phyloP scores from a whole-genome alignment of 2,888 invertebrate species.

The Molorchus minor region DNA sequence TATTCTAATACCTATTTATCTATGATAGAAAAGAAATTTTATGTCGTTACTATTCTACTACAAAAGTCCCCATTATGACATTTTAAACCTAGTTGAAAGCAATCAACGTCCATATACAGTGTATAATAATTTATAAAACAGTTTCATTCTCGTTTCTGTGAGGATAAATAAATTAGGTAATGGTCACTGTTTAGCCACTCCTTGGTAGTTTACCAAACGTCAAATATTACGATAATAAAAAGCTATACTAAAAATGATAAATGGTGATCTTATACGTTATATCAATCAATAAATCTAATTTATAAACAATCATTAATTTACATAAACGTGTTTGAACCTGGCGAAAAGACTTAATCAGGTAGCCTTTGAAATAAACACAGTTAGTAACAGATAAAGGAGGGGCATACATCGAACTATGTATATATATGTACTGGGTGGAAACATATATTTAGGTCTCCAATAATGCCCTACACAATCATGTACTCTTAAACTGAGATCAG shows the following conservation, averaged over 20 bases:
- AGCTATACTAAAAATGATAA: conserved; percentile 20
- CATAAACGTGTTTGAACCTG: conserved; percentile 16
- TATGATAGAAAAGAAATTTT: too few relatives aligned
- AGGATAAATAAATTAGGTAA: conserved; percentile 19
- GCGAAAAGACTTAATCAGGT: conserved; percentile 14
- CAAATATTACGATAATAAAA: conserved; percentile 15
- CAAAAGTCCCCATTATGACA: too few relatives aligned
- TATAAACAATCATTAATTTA: conserved; percentile 25
- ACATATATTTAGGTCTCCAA: too few relatives aligned
- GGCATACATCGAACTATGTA: too few relatives aligned
- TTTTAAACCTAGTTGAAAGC: too few relatives aligned
- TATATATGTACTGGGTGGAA: too few relatives aligned
- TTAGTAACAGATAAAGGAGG: not conserved
- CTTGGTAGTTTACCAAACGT: conserved; percentile 13
- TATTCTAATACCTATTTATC: too few relatives aligned
- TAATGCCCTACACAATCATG: too few relatives aligned
- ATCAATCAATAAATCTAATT: conserved; percentile 33
- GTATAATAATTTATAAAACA: too few relatives aligned
- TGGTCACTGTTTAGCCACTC: conserved; percentile 18
- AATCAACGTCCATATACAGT: too few relatives aligned
- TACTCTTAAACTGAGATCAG: too few relatives aligned
- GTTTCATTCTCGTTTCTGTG: conserved; percentile 51
- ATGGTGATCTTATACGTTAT: conserved; percentile 23
- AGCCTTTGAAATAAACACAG: conserved; percentile 14
- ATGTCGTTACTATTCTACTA: too few relatives aligned